Evolutionary conservation across 2,797 vertebrate genomes (phyloP).

Genomic region (Numenius phaeopus): DNA sequence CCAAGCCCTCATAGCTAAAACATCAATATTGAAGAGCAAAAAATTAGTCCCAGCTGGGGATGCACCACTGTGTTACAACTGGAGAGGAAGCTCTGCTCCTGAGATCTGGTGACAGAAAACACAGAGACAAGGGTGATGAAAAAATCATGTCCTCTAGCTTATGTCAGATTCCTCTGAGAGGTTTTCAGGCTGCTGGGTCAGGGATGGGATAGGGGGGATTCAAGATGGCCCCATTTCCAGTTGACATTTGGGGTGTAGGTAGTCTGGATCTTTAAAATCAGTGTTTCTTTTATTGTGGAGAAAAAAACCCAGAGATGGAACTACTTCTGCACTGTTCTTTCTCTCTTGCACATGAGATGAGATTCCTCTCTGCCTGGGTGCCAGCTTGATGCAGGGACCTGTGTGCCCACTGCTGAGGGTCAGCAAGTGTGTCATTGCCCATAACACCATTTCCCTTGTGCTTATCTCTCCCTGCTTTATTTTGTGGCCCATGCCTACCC

Average conservation of each 20-base stretch:
- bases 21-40: not conserved
- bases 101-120: not conserved
- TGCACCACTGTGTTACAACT: not conserved
- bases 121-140: not conserved
- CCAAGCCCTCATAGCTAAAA: not conserved
- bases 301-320: not conserved
- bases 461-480: not conserved
- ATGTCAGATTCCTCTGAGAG: not conserved
- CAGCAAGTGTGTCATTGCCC: not conserved
- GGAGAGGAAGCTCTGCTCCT: not conserved
- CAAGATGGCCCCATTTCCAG: not conserved
- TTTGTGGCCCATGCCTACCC: not conserved
- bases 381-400: not conserved
- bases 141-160: not conserved
- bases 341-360: fast-evolving
- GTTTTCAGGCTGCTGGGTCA: not conserved
- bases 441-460: not conserved
- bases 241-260: not conserved
- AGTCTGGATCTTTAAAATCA: not conserved
- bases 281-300: not conserved
- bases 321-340: not conserved
- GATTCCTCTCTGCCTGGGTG: not conserved
- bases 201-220: not conserved
- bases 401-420: not conserved
- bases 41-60: not conserved